phyloP scores from a whole-genome alignment of 2,113 vertebrate genomes.

The Salminus brasiliensis region DNA sequence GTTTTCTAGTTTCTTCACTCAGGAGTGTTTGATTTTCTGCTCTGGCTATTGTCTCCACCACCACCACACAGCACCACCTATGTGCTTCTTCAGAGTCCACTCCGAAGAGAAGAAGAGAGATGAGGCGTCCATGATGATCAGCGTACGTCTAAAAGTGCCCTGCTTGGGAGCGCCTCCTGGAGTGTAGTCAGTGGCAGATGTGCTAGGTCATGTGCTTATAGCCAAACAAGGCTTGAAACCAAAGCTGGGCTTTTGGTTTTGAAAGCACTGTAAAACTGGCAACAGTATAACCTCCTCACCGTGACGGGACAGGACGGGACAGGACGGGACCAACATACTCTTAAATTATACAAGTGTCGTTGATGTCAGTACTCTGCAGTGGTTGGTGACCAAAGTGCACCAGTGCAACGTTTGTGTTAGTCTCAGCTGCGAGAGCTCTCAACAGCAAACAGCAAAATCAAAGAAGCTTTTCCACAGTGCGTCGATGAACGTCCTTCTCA shows the following conservation, averaged over 20 bases:
- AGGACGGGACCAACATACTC: constrained; percentile 37
- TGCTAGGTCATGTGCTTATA: constrained; percentile 17
- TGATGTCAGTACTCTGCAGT: constrained; percentile 32
- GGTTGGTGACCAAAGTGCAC: constrained; percentile 42
- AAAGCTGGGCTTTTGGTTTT: constrained; percentile 47
- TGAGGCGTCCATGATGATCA: background rate
- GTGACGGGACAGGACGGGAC: constrained; percentile 32
- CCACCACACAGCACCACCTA: background rate
- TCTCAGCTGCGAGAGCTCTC: background rate
- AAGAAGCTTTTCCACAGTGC: background rate
- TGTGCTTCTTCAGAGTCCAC: background rate
- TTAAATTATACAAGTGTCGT: constrained; percentile 28
- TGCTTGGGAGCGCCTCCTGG: background rate
- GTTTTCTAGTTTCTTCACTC: background rate
- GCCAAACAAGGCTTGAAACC: constrained; percentile 9
- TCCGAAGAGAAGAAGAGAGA: background rate
- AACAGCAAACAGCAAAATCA: background rate
- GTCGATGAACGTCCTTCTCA: background rate
- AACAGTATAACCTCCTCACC: background rate
- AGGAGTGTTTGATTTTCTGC: background rate
- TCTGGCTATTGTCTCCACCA: background rate
- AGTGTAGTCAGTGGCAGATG: background rate
- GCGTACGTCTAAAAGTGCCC: background rate
- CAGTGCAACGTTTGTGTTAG: constrained; percentile 34
- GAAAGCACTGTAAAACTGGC: background rate